Evolutionary conservation across 2,888 invertebrate genomes (phyloP).

Genomic region (Parthenolecanium corni): DNA sequence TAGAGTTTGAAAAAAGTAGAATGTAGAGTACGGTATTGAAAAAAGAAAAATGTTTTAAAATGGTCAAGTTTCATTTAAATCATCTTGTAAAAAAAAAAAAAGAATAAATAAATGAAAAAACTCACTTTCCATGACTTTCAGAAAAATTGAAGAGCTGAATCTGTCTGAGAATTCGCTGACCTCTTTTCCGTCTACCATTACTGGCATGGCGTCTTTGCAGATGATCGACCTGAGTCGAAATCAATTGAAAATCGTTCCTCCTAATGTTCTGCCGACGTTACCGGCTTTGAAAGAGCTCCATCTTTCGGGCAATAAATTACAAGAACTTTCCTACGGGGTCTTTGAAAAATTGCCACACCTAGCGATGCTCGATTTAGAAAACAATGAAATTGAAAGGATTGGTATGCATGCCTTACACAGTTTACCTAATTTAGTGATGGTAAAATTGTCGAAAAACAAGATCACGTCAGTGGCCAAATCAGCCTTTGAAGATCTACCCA

Average conservation of each 20-base stretch:
- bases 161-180: constrained; percentile 65
- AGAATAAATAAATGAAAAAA: too few species aligned
- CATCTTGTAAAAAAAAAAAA: too few species aligned
- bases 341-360: constrained; percentile 59
- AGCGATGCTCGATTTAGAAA: constrained; percentile 63
- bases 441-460: constrained; percentile 36
- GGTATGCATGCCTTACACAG: constrained; percentile 54
- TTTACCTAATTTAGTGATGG: constrained; percentile 37
- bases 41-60: too few species aligned
- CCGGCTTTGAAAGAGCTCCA: constrained; percentile 57
- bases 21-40: too few species aligned
- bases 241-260: constrained; percentile 55
- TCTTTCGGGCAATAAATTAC: constrained; percentile 61
- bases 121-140: constrained; percentile 31
- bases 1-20: too few species aligned
- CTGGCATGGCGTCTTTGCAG: constrained; percentile 54
- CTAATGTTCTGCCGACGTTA: constrained; percentile 57
- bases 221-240: constrained; percentile 68
- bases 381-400: constrained; percentile 63
- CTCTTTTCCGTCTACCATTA: constrained; percentile 58
- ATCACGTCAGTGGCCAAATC: constrained; percentile 51
- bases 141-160: constrained; percentile 60
- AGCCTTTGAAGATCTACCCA: constrained; percentile 63
- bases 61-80: too few species aligned
- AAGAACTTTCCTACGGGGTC: constrained; percentile 55